Evolutionary conservation across 2,888 invertebrate species (phyloP).

Genomic region (Dusona sp.): DNA sequence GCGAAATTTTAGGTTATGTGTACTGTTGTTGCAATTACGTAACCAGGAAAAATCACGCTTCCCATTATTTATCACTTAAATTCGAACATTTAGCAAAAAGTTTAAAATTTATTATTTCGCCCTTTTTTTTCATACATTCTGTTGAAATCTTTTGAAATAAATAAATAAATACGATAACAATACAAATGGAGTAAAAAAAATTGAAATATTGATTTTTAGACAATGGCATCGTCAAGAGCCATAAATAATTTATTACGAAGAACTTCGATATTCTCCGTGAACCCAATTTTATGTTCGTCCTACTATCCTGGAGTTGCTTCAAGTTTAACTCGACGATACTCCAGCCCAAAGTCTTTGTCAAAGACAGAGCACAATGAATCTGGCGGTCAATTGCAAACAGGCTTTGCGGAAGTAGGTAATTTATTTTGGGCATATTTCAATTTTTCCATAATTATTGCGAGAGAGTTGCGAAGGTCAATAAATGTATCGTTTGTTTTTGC

Average conservation of each 20-base stretch:
- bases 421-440: slow-evolving; percentile 59
- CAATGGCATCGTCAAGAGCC: slow-evolving; percentile 77
- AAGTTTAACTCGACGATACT: slow-evolving; percentile 68
- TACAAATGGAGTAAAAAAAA: not conserved
- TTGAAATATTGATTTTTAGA: slow-evolving; percentile 58
- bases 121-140: not conserved
- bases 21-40: slow-evolving; percentile 16
- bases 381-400: slow-evolving; percentile 75
- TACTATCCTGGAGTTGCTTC: slow-evolving; percentile 48
- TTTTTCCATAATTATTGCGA: not conserved
- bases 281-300: slow-evolving; percentile 63
- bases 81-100: not conserved
- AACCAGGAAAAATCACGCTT: slow-evolving; percentile 9
- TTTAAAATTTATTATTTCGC: not conserved
- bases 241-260: slow-evolving; percentile 74
- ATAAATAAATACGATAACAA: not conserved
- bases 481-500: slow-evolving; percentile 80
- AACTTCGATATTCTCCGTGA: slow-evolving; percentile 63
- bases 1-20: slow-evolving; percentile 32
- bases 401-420: slow-evolving; percentile 82
- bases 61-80: not conserved
- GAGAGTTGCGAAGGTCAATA: slow-evolving; percentile 52
- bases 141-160: no score
- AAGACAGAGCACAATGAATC: slow-evolving; percentile 71
- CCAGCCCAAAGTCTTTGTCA: slow-evolving; percentile 73